These are phyloP conservation scores for Drosophila sulfurigaster DNA, from an alignment of 1,140 invertebrate species.

Conservation along the genomic window DNA sequence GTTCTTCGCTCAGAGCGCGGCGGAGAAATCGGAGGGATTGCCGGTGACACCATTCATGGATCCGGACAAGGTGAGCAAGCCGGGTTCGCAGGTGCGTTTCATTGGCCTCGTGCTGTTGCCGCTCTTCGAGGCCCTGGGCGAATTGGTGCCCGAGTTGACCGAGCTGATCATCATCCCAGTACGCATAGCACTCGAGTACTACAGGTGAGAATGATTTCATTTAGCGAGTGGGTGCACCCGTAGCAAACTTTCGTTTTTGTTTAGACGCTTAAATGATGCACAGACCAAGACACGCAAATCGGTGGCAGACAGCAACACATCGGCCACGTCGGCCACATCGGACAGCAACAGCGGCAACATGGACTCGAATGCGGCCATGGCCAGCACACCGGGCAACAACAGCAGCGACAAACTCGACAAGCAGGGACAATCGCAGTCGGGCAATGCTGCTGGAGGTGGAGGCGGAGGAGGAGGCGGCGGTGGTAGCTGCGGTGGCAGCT, in stretches of 20 bases:
- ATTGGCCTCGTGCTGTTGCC: conserved; percentile 94
- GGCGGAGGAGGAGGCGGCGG: conserved; percentile 10
- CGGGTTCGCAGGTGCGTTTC: conserved; percentile 94
- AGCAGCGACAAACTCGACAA: conserved; percentile 59
- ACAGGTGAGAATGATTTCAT: conserved; percentile 67
- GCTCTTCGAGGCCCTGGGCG: conserved; percentile 91
- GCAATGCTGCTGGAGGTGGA: background rate
- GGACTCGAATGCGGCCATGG: conserved; percentile 71
- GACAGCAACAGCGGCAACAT: conserved; percentile 81
- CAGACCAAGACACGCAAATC: conserved; percentile 83
- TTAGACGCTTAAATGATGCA: conserved; percentile 80
- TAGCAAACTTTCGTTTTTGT: no score
- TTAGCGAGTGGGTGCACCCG: no score
- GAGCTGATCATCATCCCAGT: conserved; percentile 86
- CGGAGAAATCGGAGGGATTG: conserved; percentile 93
- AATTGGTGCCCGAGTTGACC: conserved; percentile 89
- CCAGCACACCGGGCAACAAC: conserved; percentile 56
- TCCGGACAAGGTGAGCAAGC: conserved; percentile 94
- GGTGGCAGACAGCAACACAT: conserved; percentile 87
- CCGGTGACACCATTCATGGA: conserved; percentile 96
- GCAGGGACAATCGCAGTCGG: conserved; percentile 14
- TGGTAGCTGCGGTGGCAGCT: conserved; percentile 4
- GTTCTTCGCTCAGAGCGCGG: conserved; percentile 93
- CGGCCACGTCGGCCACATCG: conserved; percentile 87
- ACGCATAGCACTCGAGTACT: conserved; percentile 88